Evolutionary conservation across 2,888 invertebrate genomes (phyloP).

Genomic region (Pachymerium ferrugineum): DNA sequence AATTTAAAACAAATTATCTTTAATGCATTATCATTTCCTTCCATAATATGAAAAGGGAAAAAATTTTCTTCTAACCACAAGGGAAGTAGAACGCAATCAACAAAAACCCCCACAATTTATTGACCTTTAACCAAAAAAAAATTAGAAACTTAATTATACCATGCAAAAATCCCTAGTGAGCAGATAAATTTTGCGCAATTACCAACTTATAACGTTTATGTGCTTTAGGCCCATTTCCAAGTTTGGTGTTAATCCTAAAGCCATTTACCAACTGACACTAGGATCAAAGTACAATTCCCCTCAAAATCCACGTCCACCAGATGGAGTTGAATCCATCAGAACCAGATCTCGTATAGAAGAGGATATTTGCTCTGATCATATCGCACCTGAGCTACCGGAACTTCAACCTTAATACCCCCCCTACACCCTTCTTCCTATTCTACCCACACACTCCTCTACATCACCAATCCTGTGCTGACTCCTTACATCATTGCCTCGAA

Average conservation of each 20-base stretch:
- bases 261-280: conserved; percentile 14
- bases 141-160: no score
- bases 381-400: conserved; percentile 22
- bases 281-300: conserved; percentile 14
- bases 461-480: background rate
- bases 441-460: background rate
- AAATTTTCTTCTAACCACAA: no score
- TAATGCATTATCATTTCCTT: no score
- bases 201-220: background rate
- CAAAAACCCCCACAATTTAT: no score
- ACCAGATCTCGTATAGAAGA: background rate
- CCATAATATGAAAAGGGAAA: no score
- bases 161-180: no score
- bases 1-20: no score
- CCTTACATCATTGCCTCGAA: background rate
- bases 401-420: background rate
- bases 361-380: conserved; percentile 21
- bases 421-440: background rate
- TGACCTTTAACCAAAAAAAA: no score
- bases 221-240: background rate
- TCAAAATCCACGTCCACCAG: conserved; percentile 6
- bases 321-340: conserved; percentile 19
- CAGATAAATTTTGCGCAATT: no score
- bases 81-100: no score
- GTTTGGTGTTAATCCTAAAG: background rate